Evolutionary conservation across 2,888 invertebrate genomes (phyloP), one percentile per base, ranked within the genome.

Genomic region (Harpalus rufipes): DNA sequence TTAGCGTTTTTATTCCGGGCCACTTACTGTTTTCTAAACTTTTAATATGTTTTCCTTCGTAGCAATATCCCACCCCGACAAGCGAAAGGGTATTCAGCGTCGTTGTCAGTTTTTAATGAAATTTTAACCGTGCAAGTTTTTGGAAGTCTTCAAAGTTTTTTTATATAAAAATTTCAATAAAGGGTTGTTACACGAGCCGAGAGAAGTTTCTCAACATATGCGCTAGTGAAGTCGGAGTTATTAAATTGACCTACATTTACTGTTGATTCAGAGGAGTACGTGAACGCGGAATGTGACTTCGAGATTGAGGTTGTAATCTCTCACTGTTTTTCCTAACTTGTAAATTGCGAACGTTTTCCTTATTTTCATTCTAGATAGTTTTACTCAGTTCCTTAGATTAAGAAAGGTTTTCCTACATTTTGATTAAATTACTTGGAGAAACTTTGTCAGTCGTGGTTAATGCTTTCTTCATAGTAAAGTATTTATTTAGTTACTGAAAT

Each of bases 71-170:
- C 63, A 14, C 32, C 25, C 65, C 21, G 56, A 68, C 81, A 81
- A 21, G 10, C 18, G 14, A 68, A 81, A 41, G 51, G 39, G 18
- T 63, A 39, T 59, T 59, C 61, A 39, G 10, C 80, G 44, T 51
- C 68, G 65, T 72, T 72, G 81, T 44, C 81, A 81, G 68, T 81
- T 81, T 81, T 81, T 81, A 81, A 81, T 81, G 72, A 81, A 81
- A 81, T 81, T 81, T 81, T 68, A 72, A 81, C 68, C 72, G 68
- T 56, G 56, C 25, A 81, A 72, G 41, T 81, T 81, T 68, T 51
- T 32, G 61, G 59, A 61, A 78, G 78, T 58, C 76, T 59, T 25
- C 32, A 59, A 79, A 79, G 56, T 79, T 63, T 81, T 81, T 81
- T 65, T 68, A 81, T 68, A 81, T 81, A 81, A 68, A 80, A 81